Evolutionary conservation across 2,113 vertebrate genomes (phyloP).

Genomic region (Dromaius novaehollandiae): DNA sequence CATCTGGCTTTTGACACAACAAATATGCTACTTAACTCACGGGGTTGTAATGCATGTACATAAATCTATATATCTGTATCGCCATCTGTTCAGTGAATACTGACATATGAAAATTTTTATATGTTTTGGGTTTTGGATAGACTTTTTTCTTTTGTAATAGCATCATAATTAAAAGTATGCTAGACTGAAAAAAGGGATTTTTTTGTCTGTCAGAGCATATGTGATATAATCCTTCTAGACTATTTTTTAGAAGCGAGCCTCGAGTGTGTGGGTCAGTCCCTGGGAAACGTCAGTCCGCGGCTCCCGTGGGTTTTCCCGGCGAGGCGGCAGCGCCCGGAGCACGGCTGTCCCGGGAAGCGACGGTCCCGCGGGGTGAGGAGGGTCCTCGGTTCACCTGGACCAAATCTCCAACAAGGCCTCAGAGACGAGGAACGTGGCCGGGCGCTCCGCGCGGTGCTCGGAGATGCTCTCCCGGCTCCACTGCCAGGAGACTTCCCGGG

Average conservation of each 20-base stretch:
- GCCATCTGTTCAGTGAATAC: accelerated
- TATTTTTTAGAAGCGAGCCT: no score
- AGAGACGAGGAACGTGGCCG: not conserved
- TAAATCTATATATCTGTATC: accelerated
- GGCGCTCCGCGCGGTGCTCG: not conserved
- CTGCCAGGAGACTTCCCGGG: not conserved
- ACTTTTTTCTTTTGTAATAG: not conserved
- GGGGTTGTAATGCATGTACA: accelerated
- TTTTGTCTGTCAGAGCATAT: not conserved
- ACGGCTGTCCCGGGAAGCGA: not conserved
- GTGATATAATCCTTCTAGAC: no score
- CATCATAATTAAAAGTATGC: not conserved
- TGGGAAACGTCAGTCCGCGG: accelerated
- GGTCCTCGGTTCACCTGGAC: not conserved
- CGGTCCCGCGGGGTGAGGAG: not conserved
- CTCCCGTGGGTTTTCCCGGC: not conserved
- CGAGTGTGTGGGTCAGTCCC: no score
- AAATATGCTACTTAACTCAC: not conserved
- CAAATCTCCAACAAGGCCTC: not conserved
- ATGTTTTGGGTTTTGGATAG: not conserved
- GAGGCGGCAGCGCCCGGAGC: not conserved
- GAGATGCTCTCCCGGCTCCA: not conserved
- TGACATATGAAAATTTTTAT: not conserved
- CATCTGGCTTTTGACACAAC: accelerated
- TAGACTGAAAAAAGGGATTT: not conserved